Evolutionary conservation across 2,113 vertebrate species (phyloP).

Genomic region (Dromiciops gliroides): DNA sequence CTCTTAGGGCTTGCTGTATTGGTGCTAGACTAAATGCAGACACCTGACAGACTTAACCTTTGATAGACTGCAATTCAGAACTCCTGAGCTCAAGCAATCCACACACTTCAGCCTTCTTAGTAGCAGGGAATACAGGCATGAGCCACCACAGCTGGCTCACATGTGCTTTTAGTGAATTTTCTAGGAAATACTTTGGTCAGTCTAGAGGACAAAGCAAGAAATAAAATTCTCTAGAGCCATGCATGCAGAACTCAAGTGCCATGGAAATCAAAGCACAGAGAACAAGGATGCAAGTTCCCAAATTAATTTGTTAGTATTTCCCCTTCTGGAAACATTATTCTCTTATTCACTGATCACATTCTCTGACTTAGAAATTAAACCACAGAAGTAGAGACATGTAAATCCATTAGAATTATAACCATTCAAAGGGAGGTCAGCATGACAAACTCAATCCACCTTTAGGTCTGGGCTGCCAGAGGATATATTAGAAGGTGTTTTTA

Average conservation of each 20-base stretch:
- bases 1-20: not conserved
- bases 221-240: slow-evolving; percentile 4
- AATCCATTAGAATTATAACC: not conserved
- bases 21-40: not conserved
- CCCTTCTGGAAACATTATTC: not conserved
- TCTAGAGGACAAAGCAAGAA: slow-evolving; percentile 20
- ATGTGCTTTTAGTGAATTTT: slow-evolving; percentile 27
- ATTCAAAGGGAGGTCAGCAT: not conserved
- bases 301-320: not conserved
- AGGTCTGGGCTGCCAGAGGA: not conserved
- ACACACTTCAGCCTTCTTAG: not conserved
- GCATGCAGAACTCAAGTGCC: slow-evolving; percentile 20
- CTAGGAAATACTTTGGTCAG: not conserved
- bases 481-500: not conserved
- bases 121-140: not conserved
- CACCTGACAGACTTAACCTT: not conserved
- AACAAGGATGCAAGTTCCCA: slow-evolving; percentile 37
- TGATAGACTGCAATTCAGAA: not conserved
- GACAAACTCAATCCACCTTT: not conserved
- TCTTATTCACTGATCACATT: not conserved
- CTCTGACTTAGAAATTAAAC: not conserved
- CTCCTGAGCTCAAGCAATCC: not conserved
- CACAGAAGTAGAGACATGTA: not conserved
- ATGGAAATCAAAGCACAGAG: slow-evolving; percentile 33
- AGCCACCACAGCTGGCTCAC: not conserved